Evolutionary conservation across 2,888 invertebrate genomes (phyloP).

Genomic region (Diplolepis rosae): DNA sequence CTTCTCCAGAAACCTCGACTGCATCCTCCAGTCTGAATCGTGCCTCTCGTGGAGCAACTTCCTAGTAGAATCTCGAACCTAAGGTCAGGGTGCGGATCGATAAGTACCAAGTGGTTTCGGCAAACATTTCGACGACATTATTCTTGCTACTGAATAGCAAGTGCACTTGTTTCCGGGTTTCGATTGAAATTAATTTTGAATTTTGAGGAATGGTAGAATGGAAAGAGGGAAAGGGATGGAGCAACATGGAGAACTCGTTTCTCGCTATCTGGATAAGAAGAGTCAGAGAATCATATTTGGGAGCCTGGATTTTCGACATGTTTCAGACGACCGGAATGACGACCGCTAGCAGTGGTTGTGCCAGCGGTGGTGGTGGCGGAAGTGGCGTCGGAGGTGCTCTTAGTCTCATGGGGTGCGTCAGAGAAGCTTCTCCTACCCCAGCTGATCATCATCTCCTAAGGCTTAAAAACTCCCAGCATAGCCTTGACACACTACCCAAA

Average conservation of each 20-base stretch:
- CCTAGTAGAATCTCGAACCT: slow-evolving; percentile 9
- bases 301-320: slow-evolving; percentile 15
- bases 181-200: not conserved
- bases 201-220: not conserved
- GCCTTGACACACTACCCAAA: slow-evolving; percentile 67
- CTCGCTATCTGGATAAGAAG: slow-evolving; percentile 5
- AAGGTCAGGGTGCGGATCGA: slow-evolving; percentile 31
- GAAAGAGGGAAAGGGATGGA: not conserved
- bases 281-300: slow-evolving; percentile 15
- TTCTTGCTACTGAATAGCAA: not conserved
- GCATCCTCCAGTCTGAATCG: slow-evolving; percentile 23
- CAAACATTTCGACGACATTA: not conserved
- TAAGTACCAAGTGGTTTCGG: slow-evolving; percentile 10
- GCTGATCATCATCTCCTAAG: slow-evolving; percentile 74
- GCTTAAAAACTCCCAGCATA: slow-evolving; percentile 59
- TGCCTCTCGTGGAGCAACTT: slow-evolving; percentile 10
- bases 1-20: not conserved
- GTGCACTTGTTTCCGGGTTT: slow-evolving; percentile 6
- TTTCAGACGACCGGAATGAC: slow-evolving; percentile 27
- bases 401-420: slow-evolving; percentile 81
- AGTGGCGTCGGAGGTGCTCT: slow-evolving; percentile 77
- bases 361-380: slow-evolving; percentile 74
- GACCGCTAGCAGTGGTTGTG: slow-evolving; percentile 45
- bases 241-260: slow-evolving; percentile 2
- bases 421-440: slow-evolving; percentile 78